Base-by-base conservation (phyloP, 2,888 invertebrate genomes). In the Sycophila texana region DNA sequence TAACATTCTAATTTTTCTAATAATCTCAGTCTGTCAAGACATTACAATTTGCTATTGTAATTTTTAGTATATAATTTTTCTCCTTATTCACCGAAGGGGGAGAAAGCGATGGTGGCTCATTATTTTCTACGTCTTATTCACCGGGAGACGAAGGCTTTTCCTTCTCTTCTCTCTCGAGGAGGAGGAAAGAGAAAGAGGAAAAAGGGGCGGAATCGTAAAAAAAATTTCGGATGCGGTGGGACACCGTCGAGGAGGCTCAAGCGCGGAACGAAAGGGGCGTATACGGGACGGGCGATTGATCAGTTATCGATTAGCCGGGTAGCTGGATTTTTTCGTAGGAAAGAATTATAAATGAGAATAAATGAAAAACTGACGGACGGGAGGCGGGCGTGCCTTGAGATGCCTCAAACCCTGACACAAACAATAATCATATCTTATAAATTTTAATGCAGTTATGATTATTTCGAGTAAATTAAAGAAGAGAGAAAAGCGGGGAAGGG, bases 371-470 rank as follows among this genome's bases (percentile, higher is more conserved):
- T 68, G 80, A 84, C 73, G 78, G 75, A 82, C 78, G 82, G 79
- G 76, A 82, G 84, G 86, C 84, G 87, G 87, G 88, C 86, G 88
- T 88, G 88, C 88, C 88, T 88, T 88, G 87, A 86, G 85, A 87
- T 86, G 86, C 86, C 86, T 87, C 87, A 78, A 77, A 86, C 85
- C 86, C 87, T 84, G 84, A 88, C 83, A 86, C 85, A 88, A 88
- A 87, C 85, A 87, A 87, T 87, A 86, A 88, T 87, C 88, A 88
- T 88, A 88, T 88, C 88, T 85, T 83, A 83, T 82, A 77, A 84
- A 82, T 82, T 81, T 83, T 78, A 79, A 82, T 75, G 65, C 73
- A 75, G 53, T 75, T 81, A 81, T 72, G 70, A 73, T 81, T 79
- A 68, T 74, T 78, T 71, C 51, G 58, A 61, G 49, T 66, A 78